Evolutionary conservation across 2,888 invertebrate species (phyloP).

Genomic region (Kryphioiulus occultus): DNA sequence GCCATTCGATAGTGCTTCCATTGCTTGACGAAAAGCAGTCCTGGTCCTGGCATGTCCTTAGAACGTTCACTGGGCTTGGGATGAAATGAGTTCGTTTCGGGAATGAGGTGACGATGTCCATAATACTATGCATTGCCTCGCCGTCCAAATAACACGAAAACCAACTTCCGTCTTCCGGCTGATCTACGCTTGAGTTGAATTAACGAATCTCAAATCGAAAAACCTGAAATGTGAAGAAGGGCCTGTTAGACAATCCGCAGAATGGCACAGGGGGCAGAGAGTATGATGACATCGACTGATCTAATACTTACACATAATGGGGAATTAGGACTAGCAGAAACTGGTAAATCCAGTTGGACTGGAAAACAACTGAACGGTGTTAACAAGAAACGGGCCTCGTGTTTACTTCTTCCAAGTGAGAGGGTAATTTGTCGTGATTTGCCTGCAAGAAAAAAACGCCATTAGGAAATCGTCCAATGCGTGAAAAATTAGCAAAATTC

Average conservation of each 20-base stretch:
- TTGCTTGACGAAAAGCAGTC: neutral
- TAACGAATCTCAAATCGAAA: neutral
- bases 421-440: conserved; percentile 53
- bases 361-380: conserved; percentile 11
- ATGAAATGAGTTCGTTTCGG: neutral
- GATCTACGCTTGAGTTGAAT: too few species aligned
- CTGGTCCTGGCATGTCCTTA: neutral
- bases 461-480: neutral
- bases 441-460: conserved; percentile 50
- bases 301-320: conserved; percentile 47
- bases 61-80: neutral
- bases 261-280: neutral
- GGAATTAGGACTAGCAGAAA: conserved; percentile 48
- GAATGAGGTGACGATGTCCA: conserved; percentile 23
- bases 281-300: neutral
- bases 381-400: conserved; percentile 54
- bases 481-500: neutral
- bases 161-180: neutral
- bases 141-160: neutral
- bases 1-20: neutral
- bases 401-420: conserved; percentile 53
- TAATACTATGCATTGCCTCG: neutral
- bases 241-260: neutral
- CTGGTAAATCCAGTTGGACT: conserved; percentile 33
- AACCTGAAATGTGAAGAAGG: neutral